phyloP scores from a whole-genome alignment of 2,113 vertebrate species.

The Poicephalus gulielmi region DNA sequence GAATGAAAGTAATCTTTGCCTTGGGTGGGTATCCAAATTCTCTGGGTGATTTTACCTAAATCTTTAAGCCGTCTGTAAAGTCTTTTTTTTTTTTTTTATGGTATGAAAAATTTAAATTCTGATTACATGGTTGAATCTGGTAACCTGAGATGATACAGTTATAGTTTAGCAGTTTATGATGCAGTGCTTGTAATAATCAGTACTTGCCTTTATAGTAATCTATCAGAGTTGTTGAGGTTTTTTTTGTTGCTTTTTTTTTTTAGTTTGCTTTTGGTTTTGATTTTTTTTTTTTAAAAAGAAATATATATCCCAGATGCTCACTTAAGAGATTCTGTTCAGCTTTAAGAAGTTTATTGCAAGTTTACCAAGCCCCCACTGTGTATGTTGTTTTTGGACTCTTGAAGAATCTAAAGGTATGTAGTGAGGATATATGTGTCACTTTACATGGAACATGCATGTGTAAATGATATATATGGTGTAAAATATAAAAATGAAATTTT shows the following conservation, averaged over 20 bases:
- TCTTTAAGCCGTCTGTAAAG: neutral
- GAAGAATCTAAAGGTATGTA: neutral
- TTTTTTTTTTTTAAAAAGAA: neutral
- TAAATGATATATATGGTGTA: neutral
- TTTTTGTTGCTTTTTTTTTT: neutral
- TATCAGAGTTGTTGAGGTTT: neutral
- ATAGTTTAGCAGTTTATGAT: neutral
- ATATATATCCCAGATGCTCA: neutral
- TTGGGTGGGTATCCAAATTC: neutral
- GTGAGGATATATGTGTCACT: neutral
- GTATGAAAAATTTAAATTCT: neutral
- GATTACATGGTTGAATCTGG: neutral
- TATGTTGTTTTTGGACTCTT: neutral
- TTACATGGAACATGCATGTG: rapidly evolving
- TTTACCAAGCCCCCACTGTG: neutral
- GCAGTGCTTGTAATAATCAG: neutral
- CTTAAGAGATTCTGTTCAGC: neutral
- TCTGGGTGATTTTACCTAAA: neutral
- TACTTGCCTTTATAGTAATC: neutral
- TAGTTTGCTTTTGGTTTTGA: neutral
- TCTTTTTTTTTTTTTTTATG: neutral
- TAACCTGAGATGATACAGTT: neutral
- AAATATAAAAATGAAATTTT: neutral
- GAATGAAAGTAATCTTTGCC: neutral
- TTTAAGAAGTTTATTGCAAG: neutral